A percentile compares a stretch with the other conserved stretches of the same genome.
These are phyloP conservation scores for Trachops cirrhosus DNA, from an alignment of 2,797 vertebrate genomes.

Conservation along the genomic window DNA sequence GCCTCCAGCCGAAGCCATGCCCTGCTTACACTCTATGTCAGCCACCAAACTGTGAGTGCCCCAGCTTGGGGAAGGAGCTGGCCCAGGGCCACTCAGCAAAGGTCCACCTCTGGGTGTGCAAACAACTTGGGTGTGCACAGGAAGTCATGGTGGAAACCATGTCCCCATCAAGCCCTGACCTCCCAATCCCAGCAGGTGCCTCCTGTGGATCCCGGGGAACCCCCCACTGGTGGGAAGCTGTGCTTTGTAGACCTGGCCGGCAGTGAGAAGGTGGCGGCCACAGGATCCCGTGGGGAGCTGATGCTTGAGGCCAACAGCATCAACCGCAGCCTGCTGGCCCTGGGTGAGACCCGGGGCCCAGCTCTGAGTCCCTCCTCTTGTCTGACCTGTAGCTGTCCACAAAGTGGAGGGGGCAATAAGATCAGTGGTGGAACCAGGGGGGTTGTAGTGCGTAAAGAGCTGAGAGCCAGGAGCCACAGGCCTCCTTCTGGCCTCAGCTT, in stretches of 20 bases:
- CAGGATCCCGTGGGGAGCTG: slow-evolving; percentile 78
- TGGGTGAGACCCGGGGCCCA: slow-evolving; percentile 74
- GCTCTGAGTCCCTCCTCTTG: neutral
- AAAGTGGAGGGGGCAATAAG: neutral
- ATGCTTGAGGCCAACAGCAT: slow-evolving; percentile 84
- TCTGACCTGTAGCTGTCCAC: neutral
- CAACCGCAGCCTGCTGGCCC: slow-evolving; percentile 86
- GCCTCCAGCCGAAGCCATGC: slow-evolving; percentile 86
- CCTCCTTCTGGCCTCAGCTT: neutral
- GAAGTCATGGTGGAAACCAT: neutral
- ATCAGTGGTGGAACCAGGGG: too few species aligned
- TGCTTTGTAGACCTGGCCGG: slow-evolving; percentile 85
- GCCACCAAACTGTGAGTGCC: slow-evolving; percentile 49
- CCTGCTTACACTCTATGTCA: slow-evolving; percentile 81
- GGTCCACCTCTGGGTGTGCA: neutral
- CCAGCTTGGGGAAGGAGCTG: neutral
- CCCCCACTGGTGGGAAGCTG: slow-evolving; percentile 73
- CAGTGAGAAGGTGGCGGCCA: slow-evolving; percentile 83
- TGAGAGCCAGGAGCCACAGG: neutral
- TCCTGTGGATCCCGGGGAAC: neutral
- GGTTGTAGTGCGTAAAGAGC: neutral
- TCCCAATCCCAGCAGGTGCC: slow-evolving; percentile 40
- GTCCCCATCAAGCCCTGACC: neutral
- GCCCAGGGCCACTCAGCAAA: neutral
- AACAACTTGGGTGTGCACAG: rapidly evolving